Evolutionary conservation across 2,888 invertebrate species (phyloP).

Genomic region (Ophion ventricosus): DNA sequence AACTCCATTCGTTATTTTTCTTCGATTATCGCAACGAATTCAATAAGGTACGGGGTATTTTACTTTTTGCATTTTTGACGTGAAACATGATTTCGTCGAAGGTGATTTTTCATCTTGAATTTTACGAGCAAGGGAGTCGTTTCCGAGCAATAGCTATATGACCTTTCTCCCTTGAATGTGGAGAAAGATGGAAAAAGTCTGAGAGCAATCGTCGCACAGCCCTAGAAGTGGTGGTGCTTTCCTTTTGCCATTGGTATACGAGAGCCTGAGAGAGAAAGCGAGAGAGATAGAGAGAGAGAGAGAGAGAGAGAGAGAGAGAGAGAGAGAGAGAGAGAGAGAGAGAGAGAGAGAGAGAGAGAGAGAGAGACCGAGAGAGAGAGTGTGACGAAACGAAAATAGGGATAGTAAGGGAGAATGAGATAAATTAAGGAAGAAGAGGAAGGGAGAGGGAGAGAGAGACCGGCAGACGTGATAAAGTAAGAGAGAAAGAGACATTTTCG

Average conservation of each 20-base stretch:
- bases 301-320: neutral
- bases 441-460: neutral
- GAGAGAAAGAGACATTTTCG: neutral
- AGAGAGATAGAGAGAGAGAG: no score
- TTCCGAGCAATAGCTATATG: slow-evolving; percentile 7
- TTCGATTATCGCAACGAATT: slow-evolving; percentile 6
- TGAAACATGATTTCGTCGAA: neutral
- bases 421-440: neutral
- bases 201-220: slow-evolving; percentile 38
- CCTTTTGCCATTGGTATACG: slow-evolving; percentile 15
- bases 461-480: neutral
- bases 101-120: neutral
- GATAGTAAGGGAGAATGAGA: neutral
- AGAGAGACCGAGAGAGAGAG: neutral
- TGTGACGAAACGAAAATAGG: neutral
- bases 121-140: slow-evolving; percentile 1
- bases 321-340: slow-evolving; percentile 11
- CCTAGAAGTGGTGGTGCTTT: slow-evolving; percentile 11
- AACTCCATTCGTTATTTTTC: neutral
- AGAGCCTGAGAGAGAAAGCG: neutral
- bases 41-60: neutral
- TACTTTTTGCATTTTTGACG: slow-evolving; percentile 3
- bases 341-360: neutral
- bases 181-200: neutral
- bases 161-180: slow-evolving; percentile 4